Evolutionary conservation across 2,797 vertebrate genomes (phyloP), one percentile per base, ranked within the genome.

Genomic region (Nannoperca australis): DNA sequence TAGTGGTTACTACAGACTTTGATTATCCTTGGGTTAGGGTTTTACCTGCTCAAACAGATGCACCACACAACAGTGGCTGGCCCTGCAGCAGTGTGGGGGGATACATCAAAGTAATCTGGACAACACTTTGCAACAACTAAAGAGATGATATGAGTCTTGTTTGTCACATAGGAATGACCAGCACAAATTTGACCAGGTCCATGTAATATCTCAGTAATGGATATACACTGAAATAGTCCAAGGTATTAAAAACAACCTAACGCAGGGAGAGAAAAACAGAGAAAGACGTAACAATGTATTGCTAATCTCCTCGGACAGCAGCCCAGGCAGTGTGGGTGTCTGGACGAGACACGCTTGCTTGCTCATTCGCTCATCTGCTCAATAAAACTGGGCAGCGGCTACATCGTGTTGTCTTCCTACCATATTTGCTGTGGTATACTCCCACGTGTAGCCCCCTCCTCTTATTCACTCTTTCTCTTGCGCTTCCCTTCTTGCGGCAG

Each of bases 251-350:
- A 85, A 87, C 74, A 79, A 65, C 38, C 75, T 54, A 69, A 74
- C 34, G 38, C 70, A 62, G 22, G 56, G 24, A 47, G 45, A 51
- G 34, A 50, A 45, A 62, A 59, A 72, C 53, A 70, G 54, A 83
- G 59, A 83, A 83, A 79, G 76, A 78, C 34, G 34, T 76, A 88
- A 90, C 89, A 84, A 75, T 85, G 78, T 78, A 71, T 63, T 71
- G 75, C 81, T 84, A 73, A 85, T 92, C 85, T 90, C 82, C 75
- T 75, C 86, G 88, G 91, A 88, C 89, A 83, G 27, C 73, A 75
- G 89, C 86, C 84, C 76, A 63, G 87, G 89, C 88, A 79, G 90
- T 77, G 92, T 94, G 91, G 93, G 93, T 83, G 93, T 92, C 83
- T 91, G 90, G 86, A 88, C 79, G 30, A 91, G 90, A 92, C 86